A percentile compares a stretch with the other conserved stretches of the same genome.
phyloP scores from a whole-genome alignment of 2,888 invertebrate genomes.

The Eupithecia exiguata region DNA sequence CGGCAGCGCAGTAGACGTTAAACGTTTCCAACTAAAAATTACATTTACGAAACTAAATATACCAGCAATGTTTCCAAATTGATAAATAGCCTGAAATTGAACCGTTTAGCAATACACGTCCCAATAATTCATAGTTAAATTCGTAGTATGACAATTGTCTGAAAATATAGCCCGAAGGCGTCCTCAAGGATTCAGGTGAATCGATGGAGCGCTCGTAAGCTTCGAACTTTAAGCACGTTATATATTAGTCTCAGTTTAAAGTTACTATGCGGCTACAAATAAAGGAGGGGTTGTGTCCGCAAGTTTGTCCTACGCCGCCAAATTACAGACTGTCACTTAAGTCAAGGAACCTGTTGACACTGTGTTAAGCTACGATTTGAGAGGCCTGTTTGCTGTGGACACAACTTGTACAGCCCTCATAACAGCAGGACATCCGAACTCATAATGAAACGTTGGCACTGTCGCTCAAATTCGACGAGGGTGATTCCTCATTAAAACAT shows the following conservation, averaged over 20 bases:
- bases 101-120: slow-evolving; percentile 37
- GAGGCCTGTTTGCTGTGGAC: slow-evolving; percentile 66
- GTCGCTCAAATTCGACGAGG: slow-evolving; percentile 33
- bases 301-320: slow-evolving; percentile 71
- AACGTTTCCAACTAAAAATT: slow-evolving; percentile 26
- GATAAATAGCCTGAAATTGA: slow-evolving; percentile 31
- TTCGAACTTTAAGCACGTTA: slow-evolving; percentile 66
- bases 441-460: slow-evolving; percentile 50
- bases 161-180: slow-evolving; percentile 53
- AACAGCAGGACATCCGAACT: slow-evolving; percentile 51
- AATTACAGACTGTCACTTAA: slow-evolving; percentile 79
- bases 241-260: slow-evolving; percentile 74
- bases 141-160: slow-evolving; percentile 49
- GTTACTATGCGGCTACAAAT: slow-evolving; percentile 74
- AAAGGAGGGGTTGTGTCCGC: slow-evolving; percentile 67
- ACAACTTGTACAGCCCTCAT: slow-evolving; percentile 57
- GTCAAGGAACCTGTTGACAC: slow-evolving; percentile 82
- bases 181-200: slow-evolving; percentile 59
- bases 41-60: slow-evolving; percentile 20
- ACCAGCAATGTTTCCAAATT: slow-evolving; percentile 26
- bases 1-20: slow-evolving; percentile 27
- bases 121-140: slow-evolving; percentile 46
- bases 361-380: slow-evolving; percentile 68
- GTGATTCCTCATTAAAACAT: slow-evolving; percentile 14
- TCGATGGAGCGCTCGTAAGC: slow-evolving; percentile 59